Evolutionary conservation across 2,797 vertebrate species (phyloP).

Genomic region (Pipistrellus kuhlii): DNA sequence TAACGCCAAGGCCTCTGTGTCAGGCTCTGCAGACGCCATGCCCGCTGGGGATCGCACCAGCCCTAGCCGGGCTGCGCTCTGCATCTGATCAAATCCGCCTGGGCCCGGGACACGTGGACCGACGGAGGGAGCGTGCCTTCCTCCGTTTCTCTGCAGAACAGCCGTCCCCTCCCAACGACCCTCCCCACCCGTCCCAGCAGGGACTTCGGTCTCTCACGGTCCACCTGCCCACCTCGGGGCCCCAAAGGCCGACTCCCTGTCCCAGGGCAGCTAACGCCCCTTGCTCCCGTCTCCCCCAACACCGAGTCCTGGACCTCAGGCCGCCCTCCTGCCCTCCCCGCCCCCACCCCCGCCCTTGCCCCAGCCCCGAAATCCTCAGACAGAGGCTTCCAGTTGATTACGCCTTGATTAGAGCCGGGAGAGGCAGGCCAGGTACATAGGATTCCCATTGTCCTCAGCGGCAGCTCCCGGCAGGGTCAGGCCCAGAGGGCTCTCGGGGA

Average conservation of each 20-base stretch:
- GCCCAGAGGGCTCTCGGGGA: constrained; percentile 78
- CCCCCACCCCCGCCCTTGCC: constrained; percentile 62
- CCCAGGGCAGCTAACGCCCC: neutral
- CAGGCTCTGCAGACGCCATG: neutral
- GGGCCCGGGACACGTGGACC: fast-evolving
- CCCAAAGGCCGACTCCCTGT: neutral
- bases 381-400: constrained; percentile 86
- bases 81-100: neutral
- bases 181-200: neutral
- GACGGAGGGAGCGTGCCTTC: fast-evolving
- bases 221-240: neutral
- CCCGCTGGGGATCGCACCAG: fast-evolving
- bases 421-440: constrained; percentile 83
- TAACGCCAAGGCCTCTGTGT: fast-evolving
- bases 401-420: constrained; percentile 84
- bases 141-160: neutral
- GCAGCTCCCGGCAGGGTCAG: constrained; percentile 81
- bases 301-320: neutral
- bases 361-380: constrained; percentile 57
- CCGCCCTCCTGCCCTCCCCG: constrained; percentile 72
- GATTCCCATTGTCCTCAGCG: constrained; percentile 85
- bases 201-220: constrained; percentile 17
- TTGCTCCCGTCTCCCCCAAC: neutral
- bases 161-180: neutral
- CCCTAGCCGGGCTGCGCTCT: fast-evolving